phyloP scores from a whole-genome alignment of 1,140 invertebrate species.

The Pachyrhynchus sulphureomaculatus region DNA sequence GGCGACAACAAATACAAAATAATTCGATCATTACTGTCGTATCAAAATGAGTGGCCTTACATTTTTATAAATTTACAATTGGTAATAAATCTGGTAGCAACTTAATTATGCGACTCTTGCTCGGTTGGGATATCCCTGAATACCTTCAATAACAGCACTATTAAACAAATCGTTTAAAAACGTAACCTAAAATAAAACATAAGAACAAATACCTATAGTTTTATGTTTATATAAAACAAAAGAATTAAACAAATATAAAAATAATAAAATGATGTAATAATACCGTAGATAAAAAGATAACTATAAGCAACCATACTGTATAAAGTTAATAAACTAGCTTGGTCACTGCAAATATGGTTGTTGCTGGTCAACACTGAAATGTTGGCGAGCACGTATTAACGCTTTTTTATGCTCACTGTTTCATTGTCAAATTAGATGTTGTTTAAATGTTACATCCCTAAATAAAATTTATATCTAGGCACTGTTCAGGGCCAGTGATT shows the following conservation, averaged over 20 bases:
- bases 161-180: constrained; percentile 23
- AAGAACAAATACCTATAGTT: no score
- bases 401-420: constrained; percentile 19
- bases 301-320: constrained; percentile 5
- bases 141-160: constrained; percentile 49
- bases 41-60: no score
- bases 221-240: not conserved
- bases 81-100: constrained; percentile 41
- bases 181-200: constrained; percentile 7
- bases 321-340: constrained; percentile 25
- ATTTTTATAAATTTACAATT: no score
- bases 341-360: constrained; percentile 35
- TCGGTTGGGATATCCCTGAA: constrained; percentile 49
- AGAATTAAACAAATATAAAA: not conserved
- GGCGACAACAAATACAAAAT: no score
- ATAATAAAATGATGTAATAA: constrained; percentile 19
- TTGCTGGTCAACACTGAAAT: constrained; percentile 8
- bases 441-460: not conserved
- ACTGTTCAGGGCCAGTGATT: not conserved
- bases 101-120: constrained; percentile 48
- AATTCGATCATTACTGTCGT: no score
- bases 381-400: no score
- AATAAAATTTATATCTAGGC: not conserved
- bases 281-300: constrained; percentile 1
- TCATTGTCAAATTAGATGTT: constrained; percentile 22